Percentiles rank a stretch among this genome's conserved stretches.
phyloP scores from a whole-genome alignment of 2,797 vertebrate genomes.

The Iguana delicatissima region DNA sequence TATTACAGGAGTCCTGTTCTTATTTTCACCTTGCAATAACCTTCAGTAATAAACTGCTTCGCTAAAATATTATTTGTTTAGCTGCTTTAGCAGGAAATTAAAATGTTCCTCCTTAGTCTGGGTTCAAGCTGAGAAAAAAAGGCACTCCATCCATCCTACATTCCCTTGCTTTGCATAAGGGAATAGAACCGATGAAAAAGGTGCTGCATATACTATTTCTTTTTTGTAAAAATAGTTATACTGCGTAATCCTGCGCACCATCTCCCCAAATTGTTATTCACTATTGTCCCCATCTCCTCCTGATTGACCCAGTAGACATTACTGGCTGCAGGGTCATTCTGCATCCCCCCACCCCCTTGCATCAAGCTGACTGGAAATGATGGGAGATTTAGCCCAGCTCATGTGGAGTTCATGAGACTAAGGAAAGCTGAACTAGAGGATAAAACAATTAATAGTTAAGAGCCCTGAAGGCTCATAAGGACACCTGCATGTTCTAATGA shows the following conservation, averaged over 20 bases:
- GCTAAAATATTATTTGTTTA: not conserved
- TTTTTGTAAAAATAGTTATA: not conserved
- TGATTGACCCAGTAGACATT: not conserved
- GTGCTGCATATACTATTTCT: not conserved
- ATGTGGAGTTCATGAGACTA: not conserved
- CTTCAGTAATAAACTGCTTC: not conserved
- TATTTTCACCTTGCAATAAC: no score
- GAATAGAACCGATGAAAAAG: not conserved
- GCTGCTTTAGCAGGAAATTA: not conserved
- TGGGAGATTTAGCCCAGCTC: not conserved
- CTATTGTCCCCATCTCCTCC: not conserved
- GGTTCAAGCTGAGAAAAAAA: conserved; percentile 1
- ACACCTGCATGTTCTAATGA: not conserved
- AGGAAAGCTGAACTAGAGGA: not conserved
- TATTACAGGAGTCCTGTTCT: no score
- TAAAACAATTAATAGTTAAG: not conserved
- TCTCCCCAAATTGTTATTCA: not conserved
- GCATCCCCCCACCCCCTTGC: no score
- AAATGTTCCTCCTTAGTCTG: conserved; percentile 9
- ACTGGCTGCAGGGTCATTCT: not conserved
- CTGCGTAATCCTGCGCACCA: not conserved
- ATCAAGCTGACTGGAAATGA: not conserved
- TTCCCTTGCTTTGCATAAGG: conserved; percentile 3
- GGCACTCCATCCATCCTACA: not conserved
- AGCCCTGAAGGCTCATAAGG: not conserved